Base-by-base conservation (phyloP, 2,113 vertebrate genomes). In the Dascyllus trimaculatus region DNA sequence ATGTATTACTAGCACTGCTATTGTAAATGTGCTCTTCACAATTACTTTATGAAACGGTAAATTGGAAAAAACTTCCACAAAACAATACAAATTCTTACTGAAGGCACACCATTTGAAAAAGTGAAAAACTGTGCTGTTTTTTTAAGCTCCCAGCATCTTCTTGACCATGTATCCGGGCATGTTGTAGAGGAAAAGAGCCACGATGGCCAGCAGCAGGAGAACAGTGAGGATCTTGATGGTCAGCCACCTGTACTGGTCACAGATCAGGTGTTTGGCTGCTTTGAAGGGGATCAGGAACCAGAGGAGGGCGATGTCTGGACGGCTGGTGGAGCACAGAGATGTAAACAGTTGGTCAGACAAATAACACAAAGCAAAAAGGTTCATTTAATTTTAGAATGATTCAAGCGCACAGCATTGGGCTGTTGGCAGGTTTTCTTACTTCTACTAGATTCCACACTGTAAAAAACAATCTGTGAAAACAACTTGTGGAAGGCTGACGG, bases 91-190 rank as follows among this genome's bases (percentile, higher is more conserved):
- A 11, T 24, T 2, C n/a, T 49, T 26, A 71, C 18, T 65, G 52
- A 88, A 26, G 19, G 2, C 67, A 58, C 58, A 58, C 53, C 4
- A 19, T 64, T 32, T 52, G 32, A 57, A 73, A 67, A 43, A 18
- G 21, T n/a, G 3, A 45, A 59, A 56, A 11, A 11, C n/a, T 38
- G 11, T 17, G 46, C 59, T 60, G 22, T 64, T 35, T 26, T 67
- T 21, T 88, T 35, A 86, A n/a, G 66, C 84, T 48, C 97, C 97
- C 35, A 92, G 6, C 91, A 99, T 94, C 78, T 98, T 98, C 95
- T 99, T 98, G 90, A 98, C 97, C 96, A 97, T 97, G 92, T 99
- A 99, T 40, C 97, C 97, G 0, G 97, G 97, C 93, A 97, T 97
- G 95, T 96, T 98, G 93, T 98, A 98, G 51, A 99, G 92, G 93